Evolutionary conservation across 2,888 invertebrate genomes (phyloP).

Genomic region (Aelia acuminata): DNA sequence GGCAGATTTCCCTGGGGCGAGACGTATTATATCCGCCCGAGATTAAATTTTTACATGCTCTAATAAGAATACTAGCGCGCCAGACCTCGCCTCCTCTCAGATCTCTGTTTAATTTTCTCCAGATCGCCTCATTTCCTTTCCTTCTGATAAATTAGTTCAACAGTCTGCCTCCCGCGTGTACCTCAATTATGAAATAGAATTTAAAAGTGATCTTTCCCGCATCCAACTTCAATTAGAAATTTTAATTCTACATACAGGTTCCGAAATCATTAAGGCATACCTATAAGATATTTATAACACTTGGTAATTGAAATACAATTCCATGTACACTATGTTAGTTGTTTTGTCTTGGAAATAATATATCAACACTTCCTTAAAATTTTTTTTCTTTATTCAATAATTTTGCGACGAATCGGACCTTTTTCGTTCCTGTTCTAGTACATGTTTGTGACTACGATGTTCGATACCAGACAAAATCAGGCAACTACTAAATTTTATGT

Average conservation of each 20-base stretch:
- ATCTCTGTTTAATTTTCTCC: constrained; percentile 50
- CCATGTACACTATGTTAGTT: too few species aligned
- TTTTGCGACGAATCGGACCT: too few species aligned
- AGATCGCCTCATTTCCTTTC: constrained; percentile 18
- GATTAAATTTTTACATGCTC: constrained; percentile 56
- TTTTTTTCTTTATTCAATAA: too few species aligned
- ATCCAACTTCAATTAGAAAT: not conserved
- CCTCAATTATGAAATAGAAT: not conserved
- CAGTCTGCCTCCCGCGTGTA: not conserved
- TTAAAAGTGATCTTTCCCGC: not conserved
- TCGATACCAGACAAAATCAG: too few species aligned
- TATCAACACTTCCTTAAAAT: too few species aligned
- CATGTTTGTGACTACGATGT: too few species aligned
- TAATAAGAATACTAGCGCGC: constrained; percentile 42
- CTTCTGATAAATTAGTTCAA: constrained; percentile 11
- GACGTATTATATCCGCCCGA: constrained; percentile 42
- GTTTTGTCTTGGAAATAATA: too few species aligned
- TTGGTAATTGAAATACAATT: too few species aligned
- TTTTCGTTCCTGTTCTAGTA: too few species aligned
- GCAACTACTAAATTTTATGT: too few species aligned
- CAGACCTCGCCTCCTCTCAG: not conserved
- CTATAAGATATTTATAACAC: too few species aligned
- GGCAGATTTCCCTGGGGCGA: constrained; percentile 54
- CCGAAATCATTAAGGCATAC: not conserved
- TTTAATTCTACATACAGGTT: not conserved